A percentile compares a stretch with the other conserved stretches of the same genome.
These are phyloP conservation scores for Aradus depressus DNA, from an alignment of 2,888 invertebrate species.

Conservation along the genomic window DNA sequence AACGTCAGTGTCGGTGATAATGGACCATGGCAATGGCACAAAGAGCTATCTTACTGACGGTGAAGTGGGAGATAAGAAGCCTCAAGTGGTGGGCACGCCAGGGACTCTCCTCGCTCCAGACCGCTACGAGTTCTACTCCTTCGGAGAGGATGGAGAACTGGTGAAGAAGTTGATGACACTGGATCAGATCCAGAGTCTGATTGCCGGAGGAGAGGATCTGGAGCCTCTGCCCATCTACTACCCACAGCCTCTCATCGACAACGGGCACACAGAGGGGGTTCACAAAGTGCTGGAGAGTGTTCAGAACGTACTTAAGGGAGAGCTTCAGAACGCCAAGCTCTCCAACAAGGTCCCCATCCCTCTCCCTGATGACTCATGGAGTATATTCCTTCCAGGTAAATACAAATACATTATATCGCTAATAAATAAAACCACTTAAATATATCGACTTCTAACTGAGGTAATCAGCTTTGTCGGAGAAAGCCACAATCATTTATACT, in stretches of 20 bases:
- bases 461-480: too few relatives aligned
- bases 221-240: slow-evolving; percentile 37
- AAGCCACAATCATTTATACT: too few relatives aligned
- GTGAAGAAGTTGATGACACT: slow-evolving; percentile 74
- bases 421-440: too few relatives aligned
- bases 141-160: slow-evolving; percentile 70
- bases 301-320: slow-evolving; percentile 69
- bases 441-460: too few relatives aligned
- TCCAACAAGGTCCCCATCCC: slow-evolving; percentile 32
- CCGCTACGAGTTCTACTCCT: slow-evolving; percentile 76
- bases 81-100: slow-evolving; percentile 46
- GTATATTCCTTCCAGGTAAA: slow-evolving; percentile 60
- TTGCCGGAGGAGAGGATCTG: slow-evolving; percentile 63
- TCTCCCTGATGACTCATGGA: slow-evolving; percentile 48
- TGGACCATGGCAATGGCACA: slow-evolving; percentile 43
- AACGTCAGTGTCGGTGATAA: slow-evolving; percentile 52
- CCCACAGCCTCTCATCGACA: slow-evolving; percentile 34
- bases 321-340: slow-evolving; percentile 47
- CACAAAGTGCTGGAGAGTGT: slow-evolving; percentile 72
- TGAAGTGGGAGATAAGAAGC: slow-evolving; percentile 38
- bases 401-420: too few relatives aligned
- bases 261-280: slow-evolving; percentile 39
- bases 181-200: slow-evolving; percentile 72
- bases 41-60: slow-evolving; percentile 50
- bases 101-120: slow-evolving; percentile 69